Evolutionary conservation across 2,797 vertebrate genomes (phyloP).

Genomic region (Mus caroli): DNA sequence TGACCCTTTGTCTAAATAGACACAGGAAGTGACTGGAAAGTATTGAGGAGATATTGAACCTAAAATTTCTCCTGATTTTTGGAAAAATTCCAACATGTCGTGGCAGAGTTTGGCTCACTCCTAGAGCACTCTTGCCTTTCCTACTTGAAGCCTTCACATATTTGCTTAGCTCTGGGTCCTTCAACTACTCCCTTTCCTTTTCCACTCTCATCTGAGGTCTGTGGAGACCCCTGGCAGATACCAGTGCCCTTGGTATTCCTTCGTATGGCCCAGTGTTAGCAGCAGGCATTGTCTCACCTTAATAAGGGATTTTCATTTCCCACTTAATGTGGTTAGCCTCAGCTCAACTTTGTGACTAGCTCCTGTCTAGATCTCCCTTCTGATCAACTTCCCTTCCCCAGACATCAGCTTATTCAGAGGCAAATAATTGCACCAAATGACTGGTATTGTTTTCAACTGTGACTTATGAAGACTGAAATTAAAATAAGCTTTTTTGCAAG

Average conservation of each 20-base stretch:
- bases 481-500: background rate
- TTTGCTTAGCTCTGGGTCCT: conserved; percentile 46
- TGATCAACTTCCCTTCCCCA: background rate
- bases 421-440: background rate
- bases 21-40: conserved; percentile 34
- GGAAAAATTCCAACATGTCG: conserved; percentile 7
- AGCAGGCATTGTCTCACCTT: background rate
- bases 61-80: conserved; percentile 18
- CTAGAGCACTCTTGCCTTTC: conserved; percentile 27
- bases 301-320: background rate
- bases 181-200: conserved; percentile 8
- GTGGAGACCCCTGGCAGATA: background rate
- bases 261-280: background rate
- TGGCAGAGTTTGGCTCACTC: background rate
- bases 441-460: conserved; percentile 17
- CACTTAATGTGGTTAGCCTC: background rate
- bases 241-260: background rate
- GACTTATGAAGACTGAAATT: background rate
- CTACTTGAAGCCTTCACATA: conserved; percentile 9
- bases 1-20: conserved; percentile 20
- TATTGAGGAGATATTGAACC: conserved; percentile 15
- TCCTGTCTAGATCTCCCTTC: background rate
- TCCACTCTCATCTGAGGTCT: background rate
- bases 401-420: background rate
- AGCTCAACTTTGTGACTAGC: background rate